Evolutionary conservation across 2,797 vertebrate genomes (phyloP), one percentile per base, ranked within the genome.

Genomic region (Enoplosus armatus): DNA sequence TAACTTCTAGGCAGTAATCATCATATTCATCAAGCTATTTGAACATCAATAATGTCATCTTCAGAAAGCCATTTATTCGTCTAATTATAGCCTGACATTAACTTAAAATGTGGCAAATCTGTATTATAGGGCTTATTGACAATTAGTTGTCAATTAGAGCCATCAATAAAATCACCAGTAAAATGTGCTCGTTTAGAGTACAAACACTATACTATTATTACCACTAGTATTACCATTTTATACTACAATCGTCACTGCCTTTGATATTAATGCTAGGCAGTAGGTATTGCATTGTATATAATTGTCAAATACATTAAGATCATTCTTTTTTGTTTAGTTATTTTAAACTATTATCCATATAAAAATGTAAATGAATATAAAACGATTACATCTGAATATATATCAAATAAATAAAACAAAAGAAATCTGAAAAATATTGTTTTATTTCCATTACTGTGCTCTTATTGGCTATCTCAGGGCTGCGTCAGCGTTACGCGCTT

Each of bases 391-490:
- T 10, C 8, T 53, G 0, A 7, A 20, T 9, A 2, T 37, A 54
- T 8, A 29, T 14, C 6, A 8, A 45, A 43, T 12, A 35, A 18
- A 10, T 3, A 29, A 26, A 31, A 3, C 3, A 5, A 37, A 20
- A 24, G 15, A 33, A 26, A 39, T 14, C 0, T 2, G 31, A 20
- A 35, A 43, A 27, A 37, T 41, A 24, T 6, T 14, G 3, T 31
- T 6, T 11, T 24, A 2, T 11, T 29, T 41, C 1, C 1, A 18
- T 41, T 37, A 2, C 71, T 69, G 11, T 1, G n/a, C 39, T 33
- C 24, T 55, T 35, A 93, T 94, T 95, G 92, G 94, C 59, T 83
- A 3, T 0, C 8, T 20, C 4, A 0, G 11, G 5, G 1, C 5
- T 0, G 37, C 83, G 71, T 71, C 62, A 27, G 2, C 1, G 0